These are phyloP conservation scores for Hycleus phaleratus DNA, from an alignment of 1,140 invertebrate genomes.

Conservation along the genomic window DNA sequence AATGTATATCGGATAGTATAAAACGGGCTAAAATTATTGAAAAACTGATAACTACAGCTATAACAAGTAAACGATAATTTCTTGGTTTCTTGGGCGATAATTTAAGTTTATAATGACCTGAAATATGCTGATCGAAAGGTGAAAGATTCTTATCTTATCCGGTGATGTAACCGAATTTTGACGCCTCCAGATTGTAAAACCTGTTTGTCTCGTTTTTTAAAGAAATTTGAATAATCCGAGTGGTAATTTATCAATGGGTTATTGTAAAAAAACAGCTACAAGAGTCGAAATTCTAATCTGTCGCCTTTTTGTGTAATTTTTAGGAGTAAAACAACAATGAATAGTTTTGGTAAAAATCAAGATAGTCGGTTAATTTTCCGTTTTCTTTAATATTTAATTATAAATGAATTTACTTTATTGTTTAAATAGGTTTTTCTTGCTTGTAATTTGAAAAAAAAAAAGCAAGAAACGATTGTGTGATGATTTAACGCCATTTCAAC, in stretches of 20 bases:
- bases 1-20: constrained; percentile 34
- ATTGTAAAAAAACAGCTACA: too few relatives aligned
- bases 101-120: background rate
- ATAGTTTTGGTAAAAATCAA: too few relatives aligned
- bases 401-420: constrained; percentile 10
- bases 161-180: too few relatives aligned
- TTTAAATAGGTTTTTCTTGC: constrained; percentile 12
- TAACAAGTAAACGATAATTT: constrained; percentile 19
- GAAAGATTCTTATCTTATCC: too few relatives aligned
- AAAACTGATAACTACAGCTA: constrained; percentile 29
- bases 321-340: too few relatives aligned
- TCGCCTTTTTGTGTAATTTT: too few relatives aligned
- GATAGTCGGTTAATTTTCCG: background rate
- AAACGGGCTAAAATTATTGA: constrained; percentile 27
- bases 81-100: background rate
- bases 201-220: too few relatives aligned
- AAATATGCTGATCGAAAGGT: too few relatives aligned
- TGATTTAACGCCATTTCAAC: background rate
- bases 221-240: too few relatives aligned
- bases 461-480: constrained; percentile 1
- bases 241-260: background rate
- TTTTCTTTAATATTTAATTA: background rate
- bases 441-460: background rate
- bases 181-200: too few relatives aligned
- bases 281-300: too few relatives aligned